Evolutionary conservation across 92 coral and sea anemone genomes (phyloP).

Genomic region (Porites divaricata): DNA sequence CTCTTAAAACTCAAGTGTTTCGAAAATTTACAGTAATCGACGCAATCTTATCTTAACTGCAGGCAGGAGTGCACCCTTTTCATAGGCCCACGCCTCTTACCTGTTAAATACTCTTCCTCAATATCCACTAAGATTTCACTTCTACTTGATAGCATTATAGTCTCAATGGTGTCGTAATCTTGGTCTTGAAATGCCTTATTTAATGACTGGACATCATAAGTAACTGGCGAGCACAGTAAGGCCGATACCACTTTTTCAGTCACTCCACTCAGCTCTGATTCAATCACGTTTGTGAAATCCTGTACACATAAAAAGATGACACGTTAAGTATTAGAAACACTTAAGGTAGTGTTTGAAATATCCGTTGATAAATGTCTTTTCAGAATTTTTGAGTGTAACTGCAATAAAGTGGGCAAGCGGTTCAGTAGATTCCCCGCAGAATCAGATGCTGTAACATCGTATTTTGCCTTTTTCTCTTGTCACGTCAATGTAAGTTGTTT

Average conservation of each 20-base stretch:
- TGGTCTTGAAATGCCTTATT: slow-evolving; percentile 62
- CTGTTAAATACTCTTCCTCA: slow-evolving; percentile 61
- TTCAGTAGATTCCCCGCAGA: too few species aligned
- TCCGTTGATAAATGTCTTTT: too few species aligned
- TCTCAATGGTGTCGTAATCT: slow-evolving; percentile 62
- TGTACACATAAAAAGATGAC: slow-evolving; percentile 1
- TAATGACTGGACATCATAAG: slow-evolving; percentile 70
- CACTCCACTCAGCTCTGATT: slow-evolving; percentile 72
- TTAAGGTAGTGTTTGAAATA: too few species aligned
- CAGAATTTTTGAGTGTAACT: too few species aligned
- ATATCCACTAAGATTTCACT: slow-evolving; percentile 53
- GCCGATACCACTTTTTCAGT: slow-evolving; percentile 61
- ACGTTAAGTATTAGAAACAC: background rate
- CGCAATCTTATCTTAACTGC: too few species aligned
- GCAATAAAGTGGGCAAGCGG: too few species aligned
- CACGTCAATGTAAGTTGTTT: too few species aligned
- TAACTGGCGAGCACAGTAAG: slow-evolving; percentile 67
- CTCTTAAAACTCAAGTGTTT: background rate
- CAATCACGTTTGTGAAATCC: slow-evolving; percentile 64
- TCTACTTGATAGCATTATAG: slow-evolving; percentile 75
- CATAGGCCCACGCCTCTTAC: slow-evolving; percentile 23
- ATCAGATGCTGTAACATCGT: too few species aligned
- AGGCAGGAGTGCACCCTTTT: background rate
- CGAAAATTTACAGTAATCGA: background rate
- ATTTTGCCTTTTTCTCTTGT: too few species aligned